These are phyloP conservation scores for Saturnia japonica DNA, from an alignment of 2,888 invertebrate species.

Conservation along the genomic window DNA sequence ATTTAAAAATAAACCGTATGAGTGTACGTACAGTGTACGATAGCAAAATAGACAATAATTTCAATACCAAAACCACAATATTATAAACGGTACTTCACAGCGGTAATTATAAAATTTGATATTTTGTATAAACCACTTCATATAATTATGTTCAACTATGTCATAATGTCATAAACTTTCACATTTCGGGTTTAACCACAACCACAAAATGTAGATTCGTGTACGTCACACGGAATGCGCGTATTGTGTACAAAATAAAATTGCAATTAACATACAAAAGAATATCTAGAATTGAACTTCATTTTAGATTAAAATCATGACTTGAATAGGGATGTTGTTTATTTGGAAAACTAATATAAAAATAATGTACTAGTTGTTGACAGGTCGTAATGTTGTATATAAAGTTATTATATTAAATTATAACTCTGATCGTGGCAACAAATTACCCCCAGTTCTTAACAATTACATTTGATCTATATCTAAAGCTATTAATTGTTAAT, in stretches of 20 bases:
- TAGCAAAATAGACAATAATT: neutral
- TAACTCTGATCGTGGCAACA: too few species aligned
- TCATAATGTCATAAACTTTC: neutral
- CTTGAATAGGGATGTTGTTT: neutral
- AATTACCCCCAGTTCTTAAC: neutral
- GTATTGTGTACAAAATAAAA: constrained; percentile 26
- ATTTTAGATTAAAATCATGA: constrained; percentile 15
- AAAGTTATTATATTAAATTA: too few species aligned
- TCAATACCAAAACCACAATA: neutral
- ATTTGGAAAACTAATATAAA: too few species aligned
- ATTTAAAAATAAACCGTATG: too few species aligned
- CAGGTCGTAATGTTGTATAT: too few species aligned
- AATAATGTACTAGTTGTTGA: too few species aligned
- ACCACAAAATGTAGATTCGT: neutral
- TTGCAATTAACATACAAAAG: constrained; percentile 26
- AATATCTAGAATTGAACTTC: neutral
- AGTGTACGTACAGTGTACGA: too few species aligned
- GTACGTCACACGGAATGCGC: constrained; percentile 21
- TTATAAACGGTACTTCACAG: neutral
- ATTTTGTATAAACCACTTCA: neutral
- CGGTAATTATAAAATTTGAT: too few species aligned
- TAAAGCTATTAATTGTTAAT: neutral
- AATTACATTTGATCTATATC: neutral
- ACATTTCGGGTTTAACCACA: constrained; percentile 14
- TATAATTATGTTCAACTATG: constrained; percentile 2